These are phyloP conservation scores for Globia sparganii DNA, from an alignment of 2,888 invertebrate genomes.

Conservation along the genomic window DNA sequence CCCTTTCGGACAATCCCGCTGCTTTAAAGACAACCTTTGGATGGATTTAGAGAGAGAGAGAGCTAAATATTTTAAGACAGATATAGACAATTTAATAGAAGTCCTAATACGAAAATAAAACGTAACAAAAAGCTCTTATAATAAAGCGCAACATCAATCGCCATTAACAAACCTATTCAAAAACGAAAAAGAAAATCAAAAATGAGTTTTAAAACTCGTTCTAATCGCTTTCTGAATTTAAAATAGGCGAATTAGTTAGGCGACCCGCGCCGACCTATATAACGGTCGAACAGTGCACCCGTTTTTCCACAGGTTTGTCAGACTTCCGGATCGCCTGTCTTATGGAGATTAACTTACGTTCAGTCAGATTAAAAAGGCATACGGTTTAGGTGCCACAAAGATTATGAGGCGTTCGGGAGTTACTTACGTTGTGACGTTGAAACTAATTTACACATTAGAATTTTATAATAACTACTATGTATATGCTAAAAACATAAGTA, in stretches of 20 bases:
- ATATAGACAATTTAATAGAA: not conserved
- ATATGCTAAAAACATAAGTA: not conserved
- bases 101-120: not conserved
- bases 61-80: not conserved
- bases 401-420: not conserved
- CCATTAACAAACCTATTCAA: conserved; percentile 13
- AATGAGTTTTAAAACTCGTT: conserved; percentile 47
- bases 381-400: not conserved
- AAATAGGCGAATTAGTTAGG: conserved; percentile 57
- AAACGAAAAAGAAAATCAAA: conserved; percentile 35
- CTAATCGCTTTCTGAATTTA: conserved; percentile 66
- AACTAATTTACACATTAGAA: not conserved
- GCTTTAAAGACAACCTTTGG: not conserved
- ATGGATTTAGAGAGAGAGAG: not conserved
- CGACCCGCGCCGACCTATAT: conserved; percentile 62
- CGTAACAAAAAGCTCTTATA: not conserved
- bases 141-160: conserved; percentile 17
- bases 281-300: conserved; percentile 56
- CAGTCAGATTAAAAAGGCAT: conserved; percentile 28
- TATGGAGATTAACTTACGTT: conserved; percentile 38
- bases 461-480: not conserved
- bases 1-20: no score
- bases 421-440: not conserved
- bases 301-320: conserved; percentile 39
- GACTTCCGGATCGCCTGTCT: conserved; percentile 39